Percentiles rank a stretch among this genome's conserved stretches.
Conservation (phyloP, 2,888 invertebrate genomes). For the Netelia inedita region DNA sequence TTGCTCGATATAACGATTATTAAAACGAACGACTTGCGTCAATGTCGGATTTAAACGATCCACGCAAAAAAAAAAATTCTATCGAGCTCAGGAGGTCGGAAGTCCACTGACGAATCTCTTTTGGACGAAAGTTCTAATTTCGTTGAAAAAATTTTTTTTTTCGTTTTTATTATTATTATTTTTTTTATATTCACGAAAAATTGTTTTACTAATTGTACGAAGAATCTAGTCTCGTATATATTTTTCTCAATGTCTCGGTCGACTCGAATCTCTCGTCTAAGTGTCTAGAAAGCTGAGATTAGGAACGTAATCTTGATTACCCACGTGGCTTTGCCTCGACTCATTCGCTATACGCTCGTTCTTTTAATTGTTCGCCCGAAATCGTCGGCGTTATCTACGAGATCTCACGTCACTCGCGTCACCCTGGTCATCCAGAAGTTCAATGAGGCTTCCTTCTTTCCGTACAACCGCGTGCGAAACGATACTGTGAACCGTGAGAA, state of each 20-base stretch:
- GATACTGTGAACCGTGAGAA: slow-evolving; percentile 19
- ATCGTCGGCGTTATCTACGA: slow-evolving; percentile 34
- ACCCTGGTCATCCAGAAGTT: slow-evolving; percentile 41
- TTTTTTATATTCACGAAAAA: too few species aligned
- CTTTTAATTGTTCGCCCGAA: slow-evolving; percentile 34
- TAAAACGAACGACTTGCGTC: neutral
- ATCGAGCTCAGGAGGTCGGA: too few species aligned
- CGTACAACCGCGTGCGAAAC: neutral
- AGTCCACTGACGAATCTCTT: too few species aligned
- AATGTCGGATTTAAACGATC: too few species aligned
- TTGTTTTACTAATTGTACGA: too few species aligned
- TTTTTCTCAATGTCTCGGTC: neutral
- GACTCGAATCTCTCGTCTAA: neutral
- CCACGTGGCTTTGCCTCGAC: neutral
- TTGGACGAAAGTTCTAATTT: too few species aligned
- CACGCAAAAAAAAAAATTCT: too few species aligned
- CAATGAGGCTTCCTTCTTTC: slow-evolving; percentile 23
- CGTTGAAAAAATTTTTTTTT: too few species aligned
- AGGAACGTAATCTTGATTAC: neutral
- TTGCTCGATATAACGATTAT: slow-evolving; percentile 8
- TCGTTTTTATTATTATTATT: too few species aligned
- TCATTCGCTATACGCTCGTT: slow-evolving; percentile 1
- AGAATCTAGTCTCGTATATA: neutral
- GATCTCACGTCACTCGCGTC: slow-evolving; percentile 41
- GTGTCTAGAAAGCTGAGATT: slow-evolving; percentile 27